These are phyloP conservation scores for Hydrotaea cyrtoneurina DNA, from an alignment of 2,888 invertebrate genomes.

Conservation along the genomic window DNA sequence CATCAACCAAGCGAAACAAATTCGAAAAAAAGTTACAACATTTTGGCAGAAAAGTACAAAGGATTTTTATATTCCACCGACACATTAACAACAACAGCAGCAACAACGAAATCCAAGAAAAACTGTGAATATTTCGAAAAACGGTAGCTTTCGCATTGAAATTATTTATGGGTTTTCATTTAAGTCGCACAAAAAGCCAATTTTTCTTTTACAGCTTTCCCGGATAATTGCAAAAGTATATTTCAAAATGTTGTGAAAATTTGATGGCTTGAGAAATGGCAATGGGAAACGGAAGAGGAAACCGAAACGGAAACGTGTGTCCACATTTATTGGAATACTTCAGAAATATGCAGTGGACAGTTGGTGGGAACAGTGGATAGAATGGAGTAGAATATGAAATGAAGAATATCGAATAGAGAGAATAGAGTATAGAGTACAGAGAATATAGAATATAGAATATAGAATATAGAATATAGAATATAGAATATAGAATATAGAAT, in stretches of 20 bases:
- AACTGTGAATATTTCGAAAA: slow-evolving; percentile 25
- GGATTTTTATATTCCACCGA: neutral
- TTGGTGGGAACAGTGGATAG: neutral
- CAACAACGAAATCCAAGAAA: neutral
- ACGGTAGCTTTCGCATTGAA: slow-evolving; percentile 44
- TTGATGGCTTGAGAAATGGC: neutral
- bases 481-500: too few relatives aligned
- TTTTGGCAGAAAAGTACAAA: neutral
- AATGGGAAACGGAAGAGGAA: neutral
- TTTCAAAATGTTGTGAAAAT: slow-evolving; percentile 1
- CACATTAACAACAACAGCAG: neutral
- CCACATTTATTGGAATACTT: too few relatives aligned
- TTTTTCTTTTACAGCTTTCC: neutral
- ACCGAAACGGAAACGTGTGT: neutral
- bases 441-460: too few relatives aligned
- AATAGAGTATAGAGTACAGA: too few relatives aligned
- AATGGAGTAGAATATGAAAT: too few relatives aligned
- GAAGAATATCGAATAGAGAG: too few relatives aligned
- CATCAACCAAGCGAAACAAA: neutral
- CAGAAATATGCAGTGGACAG: too few relatives aligned
- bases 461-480: too few relatives aligned
- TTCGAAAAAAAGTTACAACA: neutral
- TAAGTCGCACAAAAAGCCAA: slow-evolving; percentile 6
- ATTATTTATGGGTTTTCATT: slow-evolving; percentile 63
- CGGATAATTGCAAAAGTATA: slow-evolving; percentile 8